phyloP scores from a whole-genome alignment of 2,888 invertebrate species.

The Pammene fasciana region DNA sequence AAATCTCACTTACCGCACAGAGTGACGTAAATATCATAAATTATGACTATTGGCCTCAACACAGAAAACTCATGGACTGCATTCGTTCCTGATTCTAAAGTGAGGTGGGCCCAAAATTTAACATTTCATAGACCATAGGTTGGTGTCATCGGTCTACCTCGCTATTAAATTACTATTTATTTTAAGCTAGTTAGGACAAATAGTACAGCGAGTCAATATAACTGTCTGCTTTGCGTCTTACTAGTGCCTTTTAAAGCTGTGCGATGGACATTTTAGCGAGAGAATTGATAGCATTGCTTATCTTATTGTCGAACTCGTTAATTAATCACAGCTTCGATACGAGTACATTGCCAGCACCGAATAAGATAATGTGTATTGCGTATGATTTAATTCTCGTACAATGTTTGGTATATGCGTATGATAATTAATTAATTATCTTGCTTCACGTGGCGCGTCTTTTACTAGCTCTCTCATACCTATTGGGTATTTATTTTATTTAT shows the following conservation, averaged over 20 bases:
- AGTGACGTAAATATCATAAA: too few species aligned
- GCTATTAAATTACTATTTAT: too few species aligned
- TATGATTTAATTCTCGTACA: slow-evolving; percentile 3
- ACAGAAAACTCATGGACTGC: too few species aligned
- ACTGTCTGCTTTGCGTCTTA: slow-evolving; percentile 8
- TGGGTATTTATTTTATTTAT: background rate
- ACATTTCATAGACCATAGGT: too few species aligned
- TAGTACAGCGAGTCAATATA: background rate
- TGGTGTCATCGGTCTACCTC: too few species aligned
- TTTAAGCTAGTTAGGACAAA: too few species aligned
- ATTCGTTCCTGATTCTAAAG: too few species aligned
- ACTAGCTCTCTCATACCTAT: background rate
- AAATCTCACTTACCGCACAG: too few species aligned
- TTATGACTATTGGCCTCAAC: too few species aligned
- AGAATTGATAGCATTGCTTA: slow-evolving; percentile 19
- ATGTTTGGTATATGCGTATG: background rate
- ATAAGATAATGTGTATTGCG: slow-evolving; percentile 16
- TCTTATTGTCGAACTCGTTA: slow-evolving; percentile 31
- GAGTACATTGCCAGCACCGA: slow-evolving; percentile 14
- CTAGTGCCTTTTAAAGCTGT: background rate
- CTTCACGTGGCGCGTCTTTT: slow-evolving; percentile 5
- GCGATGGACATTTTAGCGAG: slow-evolving; percentile 13
- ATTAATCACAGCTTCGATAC: slow-evolving; percentile 14
- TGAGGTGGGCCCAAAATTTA: too few species aligned
- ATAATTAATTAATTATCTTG: too few species aligned